Percentiles rank a stretch among this genome's conserved stretches.
These are phyloP conservation scores for Danio aesculapii DNA, from an alignment of 2,797 vertebrate genomes.

Conservation along the genomic window DNA sequence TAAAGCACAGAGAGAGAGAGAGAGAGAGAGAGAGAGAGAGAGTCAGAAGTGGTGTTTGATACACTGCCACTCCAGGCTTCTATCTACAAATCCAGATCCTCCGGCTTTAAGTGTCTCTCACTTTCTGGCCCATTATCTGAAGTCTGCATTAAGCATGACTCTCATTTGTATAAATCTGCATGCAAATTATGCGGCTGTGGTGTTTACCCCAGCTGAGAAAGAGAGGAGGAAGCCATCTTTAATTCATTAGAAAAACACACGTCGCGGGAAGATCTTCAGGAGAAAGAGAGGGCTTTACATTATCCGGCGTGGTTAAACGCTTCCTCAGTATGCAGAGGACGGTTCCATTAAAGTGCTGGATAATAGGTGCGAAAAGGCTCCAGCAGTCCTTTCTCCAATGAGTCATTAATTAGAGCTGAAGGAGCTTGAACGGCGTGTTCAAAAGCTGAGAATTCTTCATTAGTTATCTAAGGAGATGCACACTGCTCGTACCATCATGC, in stretches of 20 bases:
- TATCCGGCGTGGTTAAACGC: slow-evolving; percentile 68
- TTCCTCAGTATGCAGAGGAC: slow-evolving; percentile 73
- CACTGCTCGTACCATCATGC: slow-evolving; percentile 66
- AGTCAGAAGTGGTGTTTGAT: slow-evolving; percentile 35
- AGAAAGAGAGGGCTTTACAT: slow-evolving; percentile 69
- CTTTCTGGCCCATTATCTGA: slow-evolving; percentile 72
- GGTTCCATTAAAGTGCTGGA: slow-evolving; percentile 70
- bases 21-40: too few relatives aligned
- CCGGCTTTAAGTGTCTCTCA: slow-evolving; percentile 61
- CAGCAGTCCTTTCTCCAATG: slow-evolving; percentile 69
- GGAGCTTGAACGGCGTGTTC: slow-evolving; percentile 76
- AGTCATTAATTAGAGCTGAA: slow-evolving; percentile 80
- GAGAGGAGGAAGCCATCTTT: slow-evolving; percentile 77
- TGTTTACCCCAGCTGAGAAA: slow-evolving; percentile 74
- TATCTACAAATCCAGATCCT: slow-evolving; percentile 58
- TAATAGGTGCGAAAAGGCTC: slow-evolving; percentile 73
- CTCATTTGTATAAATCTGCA: slow-evolving; percentile 82
- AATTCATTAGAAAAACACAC: slow-evolving; percentile 84
- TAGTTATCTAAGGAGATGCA: slow-evolving; percentile 69
- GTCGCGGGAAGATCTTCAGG: slow-evolving; percentile 74
- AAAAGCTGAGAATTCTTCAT: slow-evolving; percentile 78
- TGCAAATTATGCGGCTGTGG: slow-evolving; percentile 77
- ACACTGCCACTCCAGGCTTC: slow-evolving; percentile 33
- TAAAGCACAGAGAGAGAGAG: slow-evolving; percentile 41
- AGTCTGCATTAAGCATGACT: slow-evolving; percentile 72